Conservation (phyloP, 2,113 vertebrate genomes). For the Bothrops jararaca region DNA sequence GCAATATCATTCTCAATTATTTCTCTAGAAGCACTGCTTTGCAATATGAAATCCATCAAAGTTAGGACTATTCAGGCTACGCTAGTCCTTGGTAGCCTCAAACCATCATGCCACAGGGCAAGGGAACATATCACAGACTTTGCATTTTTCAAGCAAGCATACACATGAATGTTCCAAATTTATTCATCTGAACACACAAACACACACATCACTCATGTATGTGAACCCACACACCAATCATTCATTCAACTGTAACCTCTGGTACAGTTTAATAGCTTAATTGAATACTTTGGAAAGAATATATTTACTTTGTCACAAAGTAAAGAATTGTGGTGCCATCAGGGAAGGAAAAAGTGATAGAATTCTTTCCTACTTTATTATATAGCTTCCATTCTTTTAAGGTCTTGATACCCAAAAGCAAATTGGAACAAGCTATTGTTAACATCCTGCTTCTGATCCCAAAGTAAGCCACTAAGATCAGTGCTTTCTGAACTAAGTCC, state of each 20-base stretch:
- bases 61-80: not conserved
- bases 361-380: not conserved
- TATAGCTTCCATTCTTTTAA: not conserved
- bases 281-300: not conserved
- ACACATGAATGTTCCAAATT: not conserved
- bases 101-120: not conserved
- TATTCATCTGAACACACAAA: not conserved
- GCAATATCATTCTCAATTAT: conserved; percentile 26
- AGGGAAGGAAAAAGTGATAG: not conserved
- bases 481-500: not conserved
- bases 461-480: not conserved
- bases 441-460: not conserved
- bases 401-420: not conserved
- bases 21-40: conserved; percentile 6
- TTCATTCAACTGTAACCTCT: not conserved
- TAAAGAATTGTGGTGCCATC: not conserved
- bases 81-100: not conserved
- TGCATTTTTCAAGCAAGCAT: not conserved
- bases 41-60: not conserved
- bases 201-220: not conserved
- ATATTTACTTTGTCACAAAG: not conserved
- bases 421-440: not conserved
- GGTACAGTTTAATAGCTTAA: not conserved
- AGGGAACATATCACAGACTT: not conserved
- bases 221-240: not conserved